Evolutionary conservation across 1,140 invertebrate genomes (phyloP).

Genomic region (Aphis craccivora): DNA sequence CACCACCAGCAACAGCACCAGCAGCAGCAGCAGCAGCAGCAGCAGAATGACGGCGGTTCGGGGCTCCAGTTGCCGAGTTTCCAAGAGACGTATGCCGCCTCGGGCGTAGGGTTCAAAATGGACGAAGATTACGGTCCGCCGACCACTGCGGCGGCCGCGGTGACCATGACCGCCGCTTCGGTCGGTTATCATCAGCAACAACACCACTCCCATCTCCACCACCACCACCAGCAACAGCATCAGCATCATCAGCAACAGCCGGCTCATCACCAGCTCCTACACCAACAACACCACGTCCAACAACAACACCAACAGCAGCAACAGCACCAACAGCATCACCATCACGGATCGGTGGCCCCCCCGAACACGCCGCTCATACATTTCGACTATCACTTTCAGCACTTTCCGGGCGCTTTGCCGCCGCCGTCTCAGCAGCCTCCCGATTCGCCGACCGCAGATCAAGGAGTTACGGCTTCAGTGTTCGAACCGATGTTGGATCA

Average conservation of each 20-base stretch:
- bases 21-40: conserved; percentile 62
- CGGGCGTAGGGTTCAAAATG: conserved; percentile 63
- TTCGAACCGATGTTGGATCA: conserved; percentile 67
- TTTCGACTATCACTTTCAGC: conserved; percentile 63
- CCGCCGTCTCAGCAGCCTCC: conserved; percentile 63
- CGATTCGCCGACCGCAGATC: conserved; percentile 61
- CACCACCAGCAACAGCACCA: conserved; percentile 62
- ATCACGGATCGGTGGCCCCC: conserved; percentile 57
- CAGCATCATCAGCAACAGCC: conserved; percentile 2
- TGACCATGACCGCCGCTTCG: conserved; percentile 39
- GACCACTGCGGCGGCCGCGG: conserved; percentile 58
- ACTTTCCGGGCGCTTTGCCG: conserved; percentile 67
- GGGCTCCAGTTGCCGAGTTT: conserved; percentile 65
- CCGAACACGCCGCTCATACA: conserved; percentile 64
- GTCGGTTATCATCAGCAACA: conserved; percentile 60
- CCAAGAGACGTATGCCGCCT: conserved; percentile 62
- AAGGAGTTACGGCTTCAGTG: conserved; percentile 62
- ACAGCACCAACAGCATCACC: conserved; percentile 46
- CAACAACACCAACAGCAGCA: conserved; percentile 44
- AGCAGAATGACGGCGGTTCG: conserved; percentile 66
- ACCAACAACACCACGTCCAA: conserved; percentile 62
- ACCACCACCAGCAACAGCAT: conserved; percentile 59
- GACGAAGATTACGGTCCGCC: conserved; percentile 73
- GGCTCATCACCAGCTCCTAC: conserved; percentile 45
- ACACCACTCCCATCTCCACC: conserved; percentile 60